Conservation (phyloP, 2,113 vertebrate species). For the Budorcas taxicolor region DNA sequence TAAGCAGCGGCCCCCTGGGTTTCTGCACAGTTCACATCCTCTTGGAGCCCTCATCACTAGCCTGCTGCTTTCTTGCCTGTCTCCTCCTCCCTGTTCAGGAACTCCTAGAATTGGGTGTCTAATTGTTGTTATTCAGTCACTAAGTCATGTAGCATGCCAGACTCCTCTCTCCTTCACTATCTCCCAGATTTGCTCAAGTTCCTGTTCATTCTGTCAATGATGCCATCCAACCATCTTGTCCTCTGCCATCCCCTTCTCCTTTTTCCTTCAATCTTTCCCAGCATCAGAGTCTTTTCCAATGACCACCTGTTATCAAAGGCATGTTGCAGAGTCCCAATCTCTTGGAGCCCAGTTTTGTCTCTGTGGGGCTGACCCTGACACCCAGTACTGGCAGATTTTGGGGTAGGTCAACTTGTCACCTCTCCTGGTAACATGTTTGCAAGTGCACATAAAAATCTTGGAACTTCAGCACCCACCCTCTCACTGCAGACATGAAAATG, state of each 20-base stretch:
- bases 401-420: background rate
- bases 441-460: rapidly evolving
- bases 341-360: background rate
- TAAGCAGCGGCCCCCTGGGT: rapidly evolving
- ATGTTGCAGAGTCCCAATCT: background rate
- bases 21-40: background rate
- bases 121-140: background rate
- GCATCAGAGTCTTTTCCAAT: background rate
- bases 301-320: background rate
- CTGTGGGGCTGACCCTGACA: background rate
- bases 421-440: background rate
- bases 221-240: background rate
- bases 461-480: too few species aligned
- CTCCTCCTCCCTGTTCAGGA: background rate
- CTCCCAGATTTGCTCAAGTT: background rate
- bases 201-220: background rate
- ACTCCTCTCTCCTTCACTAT: background rate
- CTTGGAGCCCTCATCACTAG: too few species aligned
- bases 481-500: rapidly evolving
- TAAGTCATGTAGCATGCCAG: background rate
- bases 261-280: background rate
- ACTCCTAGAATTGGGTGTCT: background rate
- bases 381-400: background rate
- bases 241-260: background rate
- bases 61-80: too few species aligned